Base-by-base conservation (phyloP, 2,797 vertebrate genomes). In the Trematocara caparti region DNA sequence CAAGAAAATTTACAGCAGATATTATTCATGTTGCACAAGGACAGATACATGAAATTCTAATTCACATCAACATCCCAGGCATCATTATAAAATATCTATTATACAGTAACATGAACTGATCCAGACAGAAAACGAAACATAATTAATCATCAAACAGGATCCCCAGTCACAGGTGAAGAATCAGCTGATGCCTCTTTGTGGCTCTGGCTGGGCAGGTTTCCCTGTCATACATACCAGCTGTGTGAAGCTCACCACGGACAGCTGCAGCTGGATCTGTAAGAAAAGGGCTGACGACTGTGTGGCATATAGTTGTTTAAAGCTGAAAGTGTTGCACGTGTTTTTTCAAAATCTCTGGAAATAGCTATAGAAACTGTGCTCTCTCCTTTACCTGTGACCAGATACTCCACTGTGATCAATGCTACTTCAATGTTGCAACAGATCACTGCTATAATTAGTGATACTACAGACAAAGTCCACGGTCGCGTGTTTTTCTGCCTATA, bases 151-250 rank as follows among this genome's bases (percentile, higher is more conserved):
- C 21, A 30, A 7, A 45, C 21, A 69, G 0, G 21, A 69, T 17
- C 64, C 21, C 24, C 14, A 19, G 71, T 49, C 12, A 30, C 24
- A 53, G 45, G 45, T 47, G 7, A 47, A 47, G 49, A 24, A 19
- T 14, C 5, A 13, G 32, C 57, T 62, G 30, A 45, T 76, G 43
- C 32, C 21, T 74, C 11, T 73, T 53, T 34, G 69, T 50, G 75
- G 19, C 76, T 57, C 8, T 57, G 49, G 40, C 2, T 45, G 64
- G 43, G 50, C 9, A 73, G 8, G 32, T 24, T 50, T 59, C 19
- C 19, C 17, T 55, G 81, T 75, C 81, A 81, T 87, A 82, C 78
- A 87, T 72, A 74, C 74, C 86, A 76, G 40, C 64, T 71, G 40
- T 50, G 76, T 59, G 73, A 30, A 53, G 75, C 40, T 83, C 53